A percentile compares a stretch with the other conserved stretches of the same genome.
Evolutionary conservation across 2,797 vertebrate species (phyloP).

Genomic region (Hemibagrus guttatus): DNA sequence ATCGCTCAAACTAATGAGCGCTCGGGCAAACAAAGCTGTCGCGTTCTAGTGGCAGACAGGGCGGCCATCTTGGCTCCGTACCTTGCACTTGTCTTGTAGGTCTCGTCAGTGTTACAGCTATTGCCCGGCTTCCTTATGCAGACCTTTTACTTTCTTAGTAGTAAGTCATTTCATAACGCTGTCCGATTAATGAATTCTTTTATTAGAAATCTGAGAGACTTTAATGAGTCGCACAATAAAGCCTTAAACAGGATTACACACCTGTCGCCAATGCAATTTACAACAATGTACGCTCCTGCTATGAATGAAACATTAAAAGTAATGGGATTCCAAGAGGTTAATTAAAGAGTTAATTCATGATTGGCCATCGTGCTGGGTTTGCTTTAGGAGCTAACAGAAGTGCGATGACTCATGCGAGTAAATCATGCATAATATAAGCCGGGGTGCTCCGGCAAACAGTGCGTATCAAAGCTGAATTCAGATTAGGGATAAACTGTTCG

Average conservation of each 20-base stretch:
- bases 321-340: slow-evolving; percentile 23
- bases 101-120: not conserved
- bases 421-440: slow-evolving; percentile 20
- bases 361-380: not conserved
- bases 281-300: not conserved
- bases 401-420: slow-evolving; percentile 11
- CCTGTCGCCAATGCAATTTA: not conserved
- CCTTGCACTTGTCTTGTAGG: not conserved
- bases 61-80: slow-evolving; percentile 24
- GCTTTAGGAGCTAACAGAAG: slow-evolving; percentile 17
- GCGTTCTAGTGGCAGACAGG: not conserved
- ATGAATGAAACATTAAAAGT: slow-evolving; percentile 23
- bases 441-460: not conserved
- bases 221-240: slow-evolving; percentile 1
- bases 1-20: slow-evolving; percentile 27
- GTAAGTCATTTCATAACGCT: not conserved
- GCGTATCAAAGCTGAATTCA: slow-evolving; percentile 19
- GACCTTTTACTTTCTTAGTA: not conserved
- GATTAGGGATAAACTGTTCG: slow-evolving; percentile 6
- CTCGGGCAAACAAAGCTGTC: slow-evolving; percentile 1
- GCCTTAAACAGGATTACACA: slow-evolving; percentile 8
- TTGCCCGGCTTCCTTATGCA: not conserved
- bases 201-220: not conserved
- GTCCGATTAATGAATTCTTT: not conserved
- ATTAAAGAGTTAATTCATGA: slow-evolving; percentile 29